phyloP scores from a whole-genome alignment of 2,888 invertebrate species.

The Microplitis deprimator region DNA sequence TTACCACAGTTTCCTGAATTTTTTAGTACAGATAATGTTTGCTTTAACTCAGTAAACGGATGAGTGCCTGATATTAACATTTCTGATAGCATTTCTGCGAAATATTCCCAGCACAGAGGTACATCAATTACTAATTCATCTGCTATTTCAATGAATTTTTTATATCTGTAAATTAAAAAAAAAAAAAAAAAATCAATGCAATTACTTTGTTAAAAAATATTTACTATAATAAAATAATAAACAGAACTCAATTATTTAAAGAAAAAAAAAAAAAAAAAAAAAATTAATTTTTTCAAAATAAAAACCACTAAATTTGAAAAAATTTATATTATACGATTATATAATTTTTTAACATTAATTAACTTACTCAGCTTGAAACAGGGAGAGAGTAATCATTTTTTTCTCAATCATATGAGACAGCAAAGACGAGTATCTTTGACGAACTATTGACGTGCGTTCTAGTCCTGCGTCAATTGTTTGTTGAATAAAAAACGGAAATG shows the following conservation, averaged over 20 bases:
- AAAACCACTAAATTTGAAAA: no score
- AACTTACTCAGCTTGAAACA: constrained; percentile 71
- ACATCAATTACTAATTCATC: constrained; percentile 87
- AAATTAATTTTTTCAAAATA: no score
- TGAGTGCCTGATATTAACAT: constrained; percentile 52
- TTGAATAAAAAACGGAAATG: neutral
- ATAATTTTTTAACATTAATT: neutral
- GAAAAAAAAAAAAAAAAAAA: neutral
- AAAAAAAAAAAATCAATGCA: neutral
- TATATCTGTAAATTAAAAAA: constrained; percentile 45
- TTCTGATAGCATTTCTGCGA: constrained; percentile 79
- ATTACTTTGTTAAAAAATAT: no score
- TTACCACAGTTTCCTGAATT: neutral
- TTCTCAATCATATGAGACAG: neutral
- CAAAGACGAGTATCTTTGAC: neutral
- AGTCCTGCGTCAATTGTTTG: neutral
- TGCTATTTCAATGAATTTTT: constrained; percentile 77
- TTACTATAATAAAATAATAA: no score
- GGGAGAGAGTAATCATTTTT: neutral
- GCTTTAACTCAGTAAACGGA: neutral
- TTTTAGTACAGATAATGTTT: neutral
- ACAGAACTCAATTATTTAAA: no score
- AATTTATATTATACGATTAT: no score
- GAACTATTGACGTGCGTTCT: neutral
- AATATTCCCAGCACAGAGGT: constrained; percentile 86